A percentile compares a stretch with the other conserved stretches of the same genome.
Conservation (phyloP, 2,113 vertebrate genomes). For the Echinops telfairi region DNA sequence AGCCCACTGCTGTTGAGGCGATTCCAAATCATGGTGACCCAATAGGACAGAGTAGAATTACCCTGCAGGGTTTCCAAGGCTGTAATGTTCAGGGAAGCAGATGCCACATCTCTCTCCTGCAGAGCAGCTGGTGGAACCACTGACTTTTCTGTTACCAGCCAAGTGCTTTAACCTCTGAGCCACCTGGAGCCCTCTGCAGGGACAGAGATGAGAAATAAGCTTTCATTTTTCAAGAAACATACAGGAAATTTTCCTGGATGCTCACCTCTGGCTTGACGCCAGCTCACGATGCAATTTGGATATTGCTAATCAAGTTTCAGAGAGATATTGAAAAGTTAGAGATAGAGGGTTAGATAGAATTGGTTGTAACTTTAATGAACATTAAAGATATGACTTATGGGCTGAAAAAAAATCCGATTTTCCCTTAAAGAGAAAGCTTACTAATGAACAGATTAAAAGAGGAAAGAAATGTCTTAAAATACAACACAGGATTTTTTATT, state of each 20-base stretch:
- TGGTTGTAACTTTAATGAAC: conserved; percentile 45
- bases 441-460: conserved; percentile 34
- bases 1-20: neutral
- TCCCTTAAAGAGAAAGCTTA: conserved; percentile 41
- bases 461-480: conserved; percentile 23
- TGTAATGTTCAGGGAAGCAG: neutral
- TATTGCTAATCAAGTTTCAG: neutral
- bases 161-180: neutral
- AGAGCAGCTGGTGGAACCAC: neutral
- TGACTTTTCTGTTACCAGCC: neutral
- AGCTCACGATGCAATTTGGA: neutral
- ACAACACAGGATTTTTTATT: neutral
- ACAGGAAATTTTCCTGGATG: neutral
- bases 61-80: neutral
- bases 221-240: conserved; percentile 38
- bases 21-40: neutral
- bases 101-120: neutral
- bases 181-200: neutral
- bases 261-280: neutral
- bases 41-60: neutral
- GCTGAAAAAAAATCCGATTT: neutral
- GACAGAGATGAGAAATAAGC: conserved; percentile 55
- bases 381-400: neutral
- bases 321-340: conserved; percentile 18
- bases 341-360: neutral